A percentile compares a stretch with the other conserved stretches of the same genome.
Conservation (phyloP, 2,888 invertebrate species). For the Melipona bicolor region DNA sequence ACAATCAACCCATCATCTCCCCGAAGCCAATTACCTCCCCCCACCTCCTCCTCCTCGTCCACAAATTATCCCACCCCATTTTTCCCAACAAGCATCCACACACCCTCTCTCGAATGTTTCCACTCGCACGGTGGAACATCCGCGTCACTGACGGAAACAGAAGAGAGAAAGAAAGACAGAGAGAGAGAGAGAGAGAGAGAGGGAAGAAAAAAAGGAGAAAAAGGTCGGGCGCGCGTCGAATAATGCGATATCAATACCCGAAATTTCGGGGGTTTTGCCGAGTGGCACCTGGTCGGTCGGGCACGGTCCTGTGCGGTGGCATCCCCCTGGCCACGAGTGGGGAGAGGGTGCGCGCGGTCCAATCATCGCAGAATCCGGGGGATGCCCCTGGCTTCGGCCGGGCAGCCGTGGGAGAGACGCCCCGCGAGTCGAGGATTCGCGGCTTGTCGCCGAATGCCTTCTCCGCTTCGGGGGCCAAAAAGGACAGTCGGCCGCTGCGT, state of each 20-base stretch:
- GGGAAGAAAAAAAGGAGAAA: background rate
- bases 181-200: background rate
- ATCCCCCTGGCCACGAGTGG: conserved; percentile 65
- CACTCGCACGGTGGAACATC: background rate
- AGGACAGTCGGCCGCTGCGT: conserved; percentile 77
- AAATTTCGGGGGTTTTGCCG: conserved; percentile 18
- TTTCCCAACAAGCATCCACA: background rate
- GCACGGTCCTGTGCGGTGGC: conserved; percentile 78
- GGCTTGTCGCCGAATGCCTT: conserved; percentile 73
- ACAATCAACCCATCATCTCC: conserved; percentile 25
- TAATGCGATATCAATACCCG: conserved; percentile 58
- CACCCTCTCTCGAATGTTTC: background rate
- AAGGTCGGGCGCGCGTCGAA: conserved; percentile 26
- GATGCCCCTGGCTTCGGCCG: conserved; percentile 85
- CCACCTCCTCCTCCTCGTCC: too few species aligned
- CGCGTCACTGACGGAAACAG: background rate
- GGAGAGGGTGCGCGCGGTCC: conserved; percentile 81
- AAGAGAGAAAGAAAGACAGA: background rate
- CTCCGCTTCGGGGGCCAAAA: conserved; percentile 74
- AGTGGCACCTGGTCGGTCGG: background rate
- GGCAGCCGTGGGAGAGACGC: conserved; percentile 82
- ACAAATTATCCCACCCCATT: background rate
- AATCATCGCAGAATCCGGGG: conserved; percentile 83
- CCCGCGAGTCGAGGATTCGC: conserved; percentile 74
- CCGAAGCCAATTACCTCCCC: conserved; percentile 8